Percentiles rank a stretch among this genome's conserved stretches.
Evolutionary conservation across 1,140 invertebrate species (phyloP).

Genomic region (Carposina sasakii): DNA sequence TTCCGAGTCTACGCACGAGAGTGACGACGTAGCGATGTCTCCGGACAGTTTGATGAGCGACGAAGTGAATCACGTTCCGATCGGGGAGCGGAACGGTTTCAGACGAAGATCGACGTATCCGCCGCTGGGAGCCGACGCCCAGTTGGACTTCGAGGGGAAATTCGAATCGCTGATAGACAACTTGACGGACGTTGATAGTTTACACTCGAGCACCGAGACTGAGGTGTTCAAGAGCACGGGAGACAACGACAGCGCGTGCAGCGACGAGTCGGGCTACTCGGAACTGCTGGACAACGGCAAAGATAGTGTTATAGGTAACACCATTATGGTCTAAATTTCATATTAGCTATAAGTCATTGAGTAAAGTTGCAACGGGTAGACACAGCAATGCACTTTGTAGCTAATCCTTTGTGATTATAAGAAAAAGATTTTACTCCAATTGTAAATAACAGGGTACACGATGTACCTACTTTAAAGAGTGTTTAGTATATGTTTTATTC

Average conservation of each 20-base stretch:
- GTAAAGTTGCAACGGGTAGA: conserved; percentile 5
- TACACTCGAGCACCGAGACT: conserved; percentile 50
- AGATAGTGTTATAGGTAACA: conserved; percentile 60
- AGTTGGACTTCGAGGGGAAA: conserved; percentile 40
- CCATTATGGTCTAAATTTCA: conserved; percentile 52
- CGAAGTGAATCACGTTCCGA: conserved; percentile 64
- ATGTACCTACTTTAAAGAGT: conserved; percentile 55
- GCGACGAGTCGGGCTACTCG: conserved; percentile 74
- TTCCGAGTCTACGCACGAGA: conserved; percentile 31
- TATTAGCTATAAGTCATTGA: background rate
- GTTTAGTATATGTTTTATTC: conserved; percentile 41
- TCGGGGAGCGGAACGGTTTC: conserved; percentile 61
- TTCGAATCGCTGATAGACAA: conserved; percentile 61
- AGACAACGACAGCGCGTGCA: conserved; percentile 73
- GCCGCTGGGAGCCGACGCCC: conserved; percentile 37
- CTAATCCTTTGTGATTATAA: conserved; percentile 17
- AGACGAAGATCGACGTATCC: conserved; percentile 64
- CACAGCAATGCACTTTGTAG: conserved; percentile 22
- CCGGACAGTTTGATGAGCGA: conserved; percentile 27
- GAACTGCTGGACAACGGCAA: conserved; percentile 66
- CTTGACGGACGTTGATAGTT: conserved; percentile 50
- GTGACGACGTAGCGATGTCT: conserved; percentile 15
- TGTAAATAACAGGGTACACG: conserved; percentile 53
- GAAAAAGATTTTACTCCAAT: conserved; percentile 13
- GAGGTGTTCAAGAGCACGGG: conserved; percentile 60